Percentiles rank a stretch among this genome's conserved stretches.
phyloP scores from a whole-genome alignment of 2,113 vertebrate genomes.

The Entelurus aequoreus region DNA sequence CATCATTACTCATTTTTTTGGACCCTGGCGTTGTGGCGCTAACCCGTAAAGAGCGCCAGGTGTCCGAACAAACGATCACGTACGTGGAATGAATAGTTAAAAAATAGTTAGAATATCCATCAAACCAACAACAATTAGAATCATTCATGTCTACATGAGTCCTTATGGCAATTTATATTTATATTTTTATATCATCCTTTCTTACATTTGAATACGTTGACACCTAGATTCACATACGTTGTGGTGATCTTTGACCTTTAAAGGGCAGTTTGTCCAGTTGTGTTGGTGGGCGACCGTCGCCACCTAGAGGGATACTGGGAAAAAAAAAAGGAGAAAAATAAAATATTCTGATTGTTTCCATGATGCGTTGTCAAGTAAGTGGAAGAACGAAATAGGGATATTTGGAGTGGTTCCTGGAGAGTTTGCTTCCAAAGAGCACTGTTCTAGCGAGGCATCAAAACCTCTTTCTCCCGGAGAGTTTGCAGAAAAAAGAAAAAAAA shows the following conservation, averaged over 20 bases:
- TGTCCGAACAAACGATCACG: constrained; percentile 55
- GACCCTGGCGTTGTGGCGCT: constrained; percentile 27
- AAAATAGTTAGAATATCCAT: constrained; percentile 65
- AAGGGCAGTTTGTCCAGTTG: constrained; percentile 44
- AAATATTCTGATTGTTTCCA: too few species aligned
- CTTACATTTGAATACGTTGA: constrained; percentile 56
- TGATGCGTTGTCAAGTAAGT: neutral
- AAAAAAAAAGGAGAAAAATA: constrained; percentile 23
- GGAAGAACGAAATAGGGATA: neutral
- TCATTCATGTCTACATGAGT: constrained; percentile 55
- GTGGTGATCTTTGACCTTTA: constrained; percentile 31
- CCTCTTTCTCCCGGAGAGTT: too few species aligned
- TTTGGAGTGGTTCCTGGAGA: neutral
- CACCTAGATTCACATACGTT: constrained; percentile 49
- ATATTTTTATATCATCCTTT: constrained; percentile 45
- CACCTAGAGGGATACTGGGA: constrained; percentile 26
- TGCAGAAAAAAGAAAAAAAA: neutral
- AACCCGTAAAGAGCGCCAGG: constrained; percentile 27
- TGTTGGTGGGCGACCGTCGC: constrained; percentile 31
- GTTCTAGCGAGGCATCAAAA: too few species aligned
- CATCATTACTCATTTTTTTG: neutral
- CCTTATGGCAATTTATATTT: constrained; percentile 46
- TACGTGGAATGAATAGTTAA: constrained; percentile 55
- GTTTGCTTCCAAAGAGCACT: neutral
- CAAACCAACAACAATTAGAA: constrained; percentile 62